These are phyloP conservation scores for Drosophila murphyi DNA, from an alignment of 1,140 invertebrate genomes.

Conservation along the genomic window DNA sequence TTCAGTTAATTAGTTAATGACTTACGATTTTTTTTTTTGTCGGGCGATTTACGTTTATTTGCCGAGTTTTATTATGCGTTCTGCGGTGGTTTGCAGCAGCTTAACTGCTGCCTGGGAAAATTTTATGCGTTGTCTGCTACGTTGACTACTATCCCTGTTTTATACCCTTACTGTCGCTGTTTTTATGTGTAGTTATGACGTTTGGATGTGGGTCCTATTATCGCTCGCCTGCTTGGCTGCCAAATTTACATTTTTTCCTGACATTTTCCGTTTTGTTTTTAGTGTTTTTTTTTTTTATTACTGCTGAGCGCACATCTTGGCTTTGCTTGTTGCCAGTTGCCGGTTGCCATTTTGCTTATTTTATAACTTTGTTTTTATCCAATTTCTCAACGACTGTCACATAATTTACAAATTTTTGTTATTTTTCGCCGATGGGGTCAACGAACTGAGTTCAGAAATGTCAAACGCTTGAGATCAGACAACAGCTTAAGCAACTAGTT, in stretches of 20 bases:
- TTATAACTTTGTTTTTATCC: slow-evolving; percentile 75
- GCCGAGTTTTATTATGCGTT: slow-evolving; percentile 11
- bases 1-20: neutral
- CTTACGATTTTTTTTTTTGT: neutral
- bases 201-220: slow-evolving; percentile 57
- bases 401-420: slow-evolving; percentile 65
- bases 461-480: slow-evolving; percentile 23
- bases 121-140: slow-evolving; percentile 65
- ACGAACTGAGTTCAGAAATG: slow-evolving; percentile 50
- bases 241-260: slow-evolving; percentile 64
- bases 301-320: slow-evolving; percentile 11
- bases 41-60: slow-evolving; percentile 6
- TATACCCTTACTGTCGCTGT: slow-evolving; percentile 12
- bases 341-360: slow-evolving; percentile 40
- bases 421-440: slow-evolving; percentile 42
- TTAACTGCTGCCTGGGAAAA: slow-evolving; percentile 60
- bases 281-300: slow-evolving; percentile 10
- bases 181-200: slow-evolving; percentile 41
- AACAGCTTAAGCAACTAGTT: slow-evolving; percentile 45
- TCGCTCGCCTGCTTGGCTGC: slow-evolving; percentile 43
- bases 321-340: slow-evolving; percentile 8
- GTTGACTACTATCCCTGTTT: slow-evolving; percentile 4
- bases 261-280: slow-evolving; percentile 5
- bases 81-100: slow-evolving; percentile 20
- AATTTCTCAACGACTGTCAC: slow-evolving; percentile 62